A percentile compares a stretch with the other conserved stretches of the same genome.
phyloP scores from a whole-genome alignment of 2,797 vertebrate genomes.

The Sandelia bainsii region DNA sequence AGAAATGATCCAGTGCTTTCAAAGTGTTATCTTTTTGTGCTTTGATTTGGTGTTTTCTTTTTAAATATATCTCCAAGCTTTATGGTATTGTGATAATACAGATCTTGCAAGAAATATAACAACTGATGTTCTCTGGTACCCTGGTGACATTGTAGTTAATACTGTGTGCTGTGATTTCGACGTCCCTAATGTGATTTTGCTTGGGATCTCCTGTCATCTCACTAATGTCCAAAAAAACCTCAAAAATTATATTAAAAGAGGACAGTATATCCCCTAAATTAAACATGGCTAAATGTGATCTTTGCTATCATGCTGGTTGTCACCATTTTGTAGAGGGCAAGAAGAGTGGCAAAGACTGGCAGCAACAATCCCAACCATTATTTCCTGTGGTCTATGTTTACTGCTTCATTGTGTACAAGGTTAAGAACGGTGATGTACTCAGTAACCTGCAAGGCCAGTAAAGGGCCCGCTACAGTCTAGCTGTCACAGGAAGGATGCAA shows the following conservation, averaged over 20 bases:
- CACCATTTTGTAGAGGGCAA: conserved; percentile 1
- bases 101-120: not conserved
- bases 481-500: conserved; percentile 47
- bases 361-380: conserved; percentile 36
- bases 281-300: too few relatives aligned
- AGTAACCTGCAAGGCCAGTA: conserved; percentile 46
- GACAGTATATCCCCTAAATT: too few relatives aligned
- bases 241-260: not conserved
- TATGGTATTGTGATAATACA: not conserved
- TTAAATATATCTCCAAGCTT: not conserved
- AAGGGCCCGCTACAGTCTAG: conserved; percentile 32
- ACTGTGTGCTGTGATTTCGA: too few relatives aligned
- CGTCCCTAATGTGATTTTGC: too few relatives aligned
- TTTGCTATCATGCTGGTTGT: not conserved
- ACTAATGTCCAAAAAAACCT: too few relatives aligned
- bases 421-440: conserved; percentile 39
- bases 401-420: conserved; percentile 43
- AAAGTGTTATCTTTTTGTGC: not conserved
- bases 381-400: conserved; percentile 46
- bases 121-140: not conserved
- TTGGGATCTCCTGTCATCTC: too few relatives aligned
- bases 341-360: conserved; percentile 17
- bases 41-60: not conserved
- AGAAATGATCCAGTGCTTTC: too few relatives aligned
- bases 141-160: not conserved